These are phyloP conservation scores for Syrista parreyssii DNA, from an alignment of 2,888 invertebrate species.

Conservation along the genomic window DNA sequence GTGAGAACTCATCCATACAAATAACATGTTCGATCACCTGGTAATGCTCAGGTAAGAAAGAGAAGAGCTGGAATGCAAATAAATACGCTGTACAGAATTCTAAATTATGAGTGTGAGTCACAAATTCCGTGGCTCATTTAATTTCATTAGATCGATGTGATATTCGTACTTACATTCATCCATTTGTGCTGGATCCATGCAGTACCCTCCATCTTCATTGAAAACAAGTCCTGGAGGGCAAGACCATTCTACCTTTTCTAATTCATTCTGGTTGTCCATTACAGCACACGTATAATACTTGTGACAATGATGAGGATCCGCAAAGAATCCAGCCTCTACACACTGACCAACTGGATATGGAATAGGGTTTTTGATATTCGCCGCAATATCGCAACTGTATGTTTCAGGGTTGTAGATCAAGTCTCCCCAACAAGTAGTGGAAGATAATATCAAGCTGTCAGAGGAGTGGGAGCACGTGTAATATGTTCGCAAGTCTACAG, in stretches of 20 bases:
- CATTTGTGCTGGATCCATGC: slow-evolving; percentile 2
- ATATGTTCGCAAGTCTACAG: slow-evolving; percentile 38
- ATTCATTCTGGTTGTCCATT: slow-evolving; percentile 4
- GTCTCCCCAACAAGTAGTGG: not conserved
- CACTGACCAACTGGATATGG: slow-evolving; percentile 19
- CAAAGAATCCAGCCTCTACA: slow-evolving; percentile 24
- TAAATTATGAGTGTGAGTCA: not conserved
- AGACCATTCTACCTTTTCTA: slow-evolving; percentile 13
- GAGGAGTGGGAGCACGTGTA: slow-evolving; percentile 34
- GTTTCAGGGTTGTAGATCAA: slow-evolving; percentile 11
- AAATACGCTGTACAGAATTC: not conserved
- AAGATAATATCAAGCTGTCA: slow-evolving; percentile 1
- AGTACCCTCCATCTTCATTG: slow-evolving; percentile 24
- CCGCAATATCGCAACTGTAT: slow-evolving; percentile 22
- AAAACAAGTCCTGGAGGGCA: slow-evolving; percentile 30
- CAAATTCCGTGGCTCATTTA: no score
- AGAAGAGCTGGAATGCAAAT: not conserved
- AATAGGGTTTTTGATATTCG: not conserved
- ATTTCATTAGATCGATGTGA: no score
- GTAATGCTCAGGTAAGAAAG: no score
- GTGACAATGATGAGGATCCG: slow-evolving; percentile 25
- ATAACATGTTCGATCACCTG: no score
- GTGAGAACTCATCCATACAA: no score
- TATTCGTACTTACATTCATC: slow-evolving; percentile 7
- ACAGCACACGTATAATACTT: slow-evolving; percentile 27